Base-by-base conservation (phyloP, 92 coral and sea anemone species). In the Plumapathes pennacea region DNA sequence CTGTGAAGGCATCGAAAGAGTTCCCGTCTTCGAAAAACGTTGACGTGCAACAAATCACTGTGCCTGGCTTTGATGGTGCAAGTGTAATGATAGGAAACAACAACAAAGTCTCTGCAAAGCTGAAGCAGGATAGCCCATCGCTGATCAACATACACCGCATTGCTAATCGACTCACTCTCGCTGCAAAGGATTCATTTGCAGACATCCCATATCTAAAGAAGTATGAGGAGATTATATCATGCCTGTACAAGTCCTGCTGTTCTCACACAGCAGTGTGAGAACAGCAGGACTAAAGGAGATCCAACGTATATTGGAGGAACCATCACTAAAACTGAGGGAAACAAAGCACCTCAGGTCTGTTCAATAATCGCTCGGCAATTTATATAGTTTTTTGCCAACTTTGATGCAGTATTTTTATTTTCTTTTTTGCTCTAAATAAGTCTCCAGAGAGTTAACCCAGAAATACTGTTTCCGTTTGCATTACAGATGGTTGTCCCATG, bases 31-130 rank as follows among this genome's bases (percentile, higher is more conserved):
- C n/a, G n/a, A n/a, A n/a, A n/a, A n/a, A n/a, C n/a, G n/a, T n/a
- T n/a, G n/a, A n/a, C n/a, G n/a, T n/a, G n/a, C n/a, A n/a, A n/a
- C n/a, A n/a, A n/a, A n/a, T n/a, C n/a, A n/a, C n/a, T n/a, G n/a
- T n/a, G n/a, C 38, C 54, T 67, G 74, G 74, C 27, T 41, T 48
- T 71, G 78, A 71, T 36, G 69, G 78, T 36, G 78, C 69, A 56
- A 55, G 50, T 36, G 53, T 48, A 34, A 57, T 70, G 60, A 54
- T 46, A 43, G 76, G 76, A 13, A 22, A 44, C 38, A 54, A 65
- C 27, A 47, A 44, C 44, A 65, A 65, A 51, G 74, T 67, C 48
- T 52, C 62, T 55, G 70, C 70, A 26, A 59, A 48, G 64, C 40
- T 71, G 26, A 71, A 60, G 69, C 59, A 60, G 58, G 48, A 19